Evolutionary conservation across 92 coral and sea anemone species (phyloP).

Genomic region (Diadumene lineata): DNA sequence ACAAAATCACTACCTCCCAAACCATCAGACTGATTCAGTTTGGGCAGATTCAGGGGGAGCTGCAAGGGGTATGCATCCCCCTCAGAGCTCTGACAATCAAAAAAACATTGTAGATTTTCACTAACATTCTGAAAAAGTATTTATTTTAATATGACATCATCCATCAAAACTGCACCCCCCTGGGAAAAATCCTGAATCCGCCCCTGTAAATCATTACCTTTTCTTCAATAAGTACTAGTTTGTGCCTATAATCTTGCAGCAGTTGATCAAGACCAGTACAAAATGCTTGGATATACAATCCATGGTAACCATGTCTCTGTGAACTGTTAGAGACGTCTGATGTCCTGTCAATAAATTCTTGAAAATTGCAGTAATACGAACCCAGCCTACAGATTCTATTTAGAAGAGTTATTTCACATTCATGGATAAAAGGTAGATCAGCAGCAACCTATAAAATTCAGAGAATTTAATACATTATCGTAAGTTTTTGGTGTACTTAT

Average conservation of each 20-base stretch:
- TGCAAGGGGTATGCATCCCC: no score
- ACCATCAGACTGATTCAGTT: no score
- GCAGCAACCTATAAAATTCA: constrained; percentile 75
- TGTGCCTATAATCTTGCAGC: constrained; percentile 72
- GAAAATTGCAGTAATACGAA: constrained; percentile 76
- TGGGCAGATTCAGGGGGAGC: no score
- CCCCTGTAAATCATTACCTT: no score
- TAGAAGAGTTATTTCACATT: constrained; percentile 81
- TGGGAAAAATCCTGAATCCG: no score
- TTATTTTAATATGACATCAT: no score
- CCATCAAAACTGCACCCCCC: no score
- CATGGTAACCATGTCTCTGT: constrained; percentile 13
- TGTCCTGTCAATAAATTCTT: constrained; percentile 63
- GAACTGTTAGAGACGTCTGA: constrained; percentile 28
- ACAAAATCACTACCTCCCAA: no score
- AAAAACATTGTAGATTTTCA: no score
- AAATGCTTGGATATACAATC: constrained; percentile 94
- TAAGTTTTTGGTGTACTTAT: no score
- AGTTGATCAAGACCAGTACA: constrained; percentile 92
- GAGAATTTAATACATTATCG: no score
- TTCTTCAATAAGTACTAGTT: constrained; percentile 68
- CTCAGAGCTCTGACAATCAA: neutral
- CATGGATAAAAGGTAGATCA: constrained; percentile 90
- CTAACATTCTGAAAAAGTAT: no score
- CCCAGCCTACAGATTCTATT: constrained; percentile 92